These are phyloP conservation scores for Trogon melanurus DNA, from an alignment of 2,113 vertebrate genomes.

Conservation along the genomic window DNA sequence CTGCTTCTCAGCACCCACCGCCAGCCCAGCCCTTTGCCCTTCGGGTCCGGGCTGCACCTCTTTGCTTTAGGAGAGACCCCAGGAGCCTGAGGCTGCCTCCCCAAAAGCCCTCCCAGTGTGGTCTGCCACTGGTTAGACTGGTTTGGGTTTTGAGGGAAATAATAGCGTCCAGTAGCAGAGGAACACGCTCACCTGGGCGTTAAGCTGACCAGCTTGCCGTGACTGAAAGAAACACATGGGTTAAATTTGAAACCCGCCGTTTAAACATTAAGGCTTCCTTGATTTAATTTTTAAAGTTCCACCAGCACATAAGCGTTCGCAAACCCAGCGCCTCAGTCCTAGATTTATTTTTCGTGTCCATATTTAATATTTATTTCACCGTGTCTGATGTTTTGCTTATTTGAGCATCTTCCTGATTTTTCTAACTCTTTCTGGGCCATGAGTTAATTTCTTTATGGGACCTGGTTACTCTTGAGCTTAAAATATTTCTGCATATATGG, in stretches of 20 bases:
- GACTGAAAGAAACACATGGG: background rate
- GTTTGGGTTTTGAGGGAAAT: background rate
- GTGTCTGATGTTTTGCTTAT: background rate
- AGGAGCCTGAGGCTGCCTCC: background rate
- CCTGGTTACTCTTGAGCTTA: background rate
- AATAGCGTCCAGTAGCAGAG: background rate
- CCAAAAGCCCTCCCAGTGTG: too few species aligned
- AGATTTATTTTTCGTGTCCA: background rate
- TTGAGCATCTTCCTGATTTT: background rate
- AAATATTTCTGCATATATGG: background rate
- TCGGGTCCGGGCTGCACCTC: rapidly evolving
- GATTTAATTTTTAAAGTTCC: background rate
- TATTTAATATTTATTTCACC: background rate
- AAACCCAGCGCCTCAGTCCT: background rate
- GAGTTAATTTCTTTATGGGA: background rate
- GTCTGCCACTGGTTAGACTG: background rate
- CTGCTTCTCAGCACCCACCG: background rate
- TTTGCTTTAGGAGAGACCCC: background rate
- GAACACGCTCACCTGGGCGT: background rate
- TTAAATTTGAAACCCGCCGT: slow-evolving; percentile 11
- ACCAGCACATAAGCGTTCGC: background rate
- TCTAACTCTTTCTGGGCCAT: background rate
- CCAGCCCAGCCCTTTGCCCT: rapidly evolving
- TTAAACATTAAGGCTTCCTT: background rate
- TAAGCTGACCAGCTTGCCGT: background rate